phyloP scores from a whole-genome alignment of 2,113 vertebrate species.

The Chloropsis hardwickii region DNA sequence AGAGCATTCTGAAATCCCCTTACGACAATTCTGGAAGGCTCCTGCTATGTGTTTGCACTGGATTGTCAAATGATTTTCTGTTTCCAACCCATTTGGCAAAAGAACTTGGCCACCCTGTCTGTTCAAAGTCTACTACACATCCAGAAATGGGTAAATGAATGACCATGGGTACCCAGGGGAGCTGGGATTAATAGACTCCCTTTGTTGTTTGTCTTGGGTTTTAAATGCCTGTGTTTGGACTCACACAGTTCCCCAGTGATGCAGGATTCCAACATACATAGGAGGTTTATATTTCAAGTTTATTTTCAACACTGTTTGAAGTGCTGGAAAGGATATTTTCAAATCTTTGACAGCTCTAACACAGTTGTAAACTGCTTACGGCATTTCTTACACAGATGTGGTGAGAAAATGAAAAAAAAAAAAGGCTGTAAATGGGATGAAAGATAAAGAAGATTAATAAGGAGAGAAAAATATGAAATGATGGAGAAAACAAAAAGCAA shows the following conservation, averaged over 20 bases:
- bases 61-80: neutral
- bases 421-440: neutral
- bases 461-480: neutral
- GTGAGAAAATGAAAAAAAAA: neutral
- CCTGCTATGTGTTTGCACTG: neutral
- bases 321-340: neutral
- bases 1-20: neutral
- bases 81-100: conserved; percentile 34
- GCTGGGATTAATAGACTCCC: neutral
- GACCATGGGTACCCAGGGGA: neutral
- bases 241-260: neutral
- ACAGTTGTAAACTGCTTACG: neutral
- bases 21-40: neutral
- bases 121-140: neutral
- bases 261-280: neutral
- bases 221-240: neutral
- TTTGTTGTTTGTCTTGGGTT: conserved; percentile 23
- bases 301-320: neutral
- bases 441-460: neutral
- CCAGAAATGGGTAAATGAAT: neutral
- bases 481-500: neutral
- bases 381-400: neutral
- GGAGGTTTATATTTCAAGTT: neutral
- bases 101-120: conserved; percentile 3
- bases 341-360: neutral